Base-by-base conservation (phyloP, 1,140 invertebrate species). In the Wiebesia pumilae region DNA sequence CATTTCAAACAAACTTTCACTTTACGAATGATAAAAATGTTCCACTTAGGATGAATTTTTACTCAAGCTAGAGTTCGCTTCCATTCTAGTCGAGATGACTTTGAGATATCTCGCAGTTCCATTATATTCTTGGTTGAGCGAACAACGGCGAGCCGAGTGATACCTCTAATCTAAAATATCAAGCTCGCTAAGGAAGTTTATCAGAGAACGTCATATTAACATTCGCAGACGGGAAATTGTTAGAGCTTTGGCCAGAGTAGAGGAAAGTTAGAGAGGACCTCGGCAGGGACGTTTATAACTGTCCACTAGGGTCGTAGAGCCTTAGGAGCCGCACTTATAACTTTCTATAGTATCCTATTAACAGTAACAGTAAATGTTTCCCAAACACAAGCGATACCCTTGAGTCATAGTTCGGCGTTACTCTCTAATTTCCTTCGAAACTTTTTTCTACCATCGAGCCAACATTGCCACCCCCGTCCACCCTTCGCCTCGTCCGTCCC, bases 401-500 rank as follows among this genome's bases (percentile, higher is more conserved):
- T 81, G 77, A 85, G 77, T 81, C 65, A 81, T 51, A 86, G 67
- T 54, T 71, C n/a, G 38, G 54, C 54, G 14, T 38, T 62, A 51
- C 54, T 51, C 84, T 16, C 69, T 67, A 86, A 86, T 86, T 75
- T 86, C 58, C 69, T 73, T 43, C 40, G 54, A 78, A 79, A 65
- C 19, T 77, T 69, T 54, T 81, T 80, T 62, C 30, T 81, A 80
- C 88, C 38, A 79, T n/a, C n/a, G n/a, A n/a, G n/a, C n/a, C n/a
- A n/a, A n/a, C n/a, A n/a, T n/a, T n/a, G n/a, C n/a, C n/a, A 69
- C 88, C 83, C 87, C 88, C 87, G 82, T 19, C 51, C 51, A n/a
- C 51, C 19, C 19, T 2, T 19, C 9, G 51, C 6, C 90, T 84
- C 88, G 84, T 79, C 87, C 89, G 88, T 87, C 87, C 86, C 73